phyloP scores from a whole-genome alignment of 2,797 vertebrate genomes.

The Monodelphis domestica region DNA sequence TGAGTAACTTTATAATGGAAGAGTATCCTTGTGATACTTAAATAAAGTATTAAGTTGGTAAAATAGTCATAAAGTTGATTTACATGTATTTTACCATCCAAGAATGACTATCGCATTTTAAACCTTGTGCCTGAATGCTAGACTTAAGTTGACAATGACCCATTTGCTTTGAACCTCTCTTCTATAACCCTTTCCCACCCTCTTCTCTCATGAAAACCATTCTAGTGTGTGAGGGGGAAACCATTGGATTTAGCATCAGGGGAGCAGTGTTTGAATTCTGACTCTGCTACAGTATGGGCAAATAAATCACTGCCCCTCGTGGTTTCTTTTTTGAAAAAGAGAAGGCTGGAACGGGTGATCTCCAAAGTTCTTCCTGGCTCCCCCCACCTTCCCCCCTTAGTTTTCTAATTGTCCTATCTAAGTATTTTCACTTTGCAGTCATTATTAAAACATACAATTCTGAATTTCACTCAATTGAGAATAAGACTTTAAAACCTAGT shows the following conservation, averaged over 20 bases:
- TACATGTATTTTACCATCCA: not conserved
- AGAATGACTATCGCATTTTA: conserved; percentile 16
- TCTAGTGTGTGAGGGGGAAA: not conserved
- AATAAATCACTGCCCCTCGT: not conserved
- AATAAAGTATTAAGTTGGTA: not conserved
- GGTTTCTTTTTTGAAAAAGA: not conserved
- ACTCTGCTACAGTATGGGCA: not conserved
- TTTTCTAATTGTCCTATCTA: conserved; percentile 38
- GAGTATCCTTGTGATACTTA: not conserved
- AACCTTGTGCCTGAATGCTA: conserved; percentile 41
- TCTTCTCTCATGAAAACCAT: not conserved
- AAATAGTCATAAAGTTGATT: not conserved
- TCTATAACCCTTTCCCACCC: not conserved
- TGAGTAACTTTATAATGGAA: not conserved
- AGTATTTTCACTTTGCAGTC: conserved; percentile 20
- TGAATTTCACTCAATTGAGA: conserved; percentile 42
- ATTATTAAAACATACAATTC: conserved; percentile 19
- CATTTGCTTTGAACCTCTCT: not conserved
- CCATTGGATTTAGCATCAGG: not conserved
- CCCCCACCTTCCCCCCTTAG: not conserved
- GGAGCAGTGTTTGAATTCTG: not conserved
- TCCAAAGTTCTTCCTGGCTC: not conserved
- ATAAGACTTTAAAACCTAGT: not conserved
- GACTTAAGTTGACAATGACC: conserved; percentile 4
- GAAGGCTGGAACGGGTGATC: not conserved